These are phyloP conservation scores for Drosophila nr. fundita DNA, from an alignment of 2,888 invertebrate genomes.

Conservation along the genomic window DNA sequence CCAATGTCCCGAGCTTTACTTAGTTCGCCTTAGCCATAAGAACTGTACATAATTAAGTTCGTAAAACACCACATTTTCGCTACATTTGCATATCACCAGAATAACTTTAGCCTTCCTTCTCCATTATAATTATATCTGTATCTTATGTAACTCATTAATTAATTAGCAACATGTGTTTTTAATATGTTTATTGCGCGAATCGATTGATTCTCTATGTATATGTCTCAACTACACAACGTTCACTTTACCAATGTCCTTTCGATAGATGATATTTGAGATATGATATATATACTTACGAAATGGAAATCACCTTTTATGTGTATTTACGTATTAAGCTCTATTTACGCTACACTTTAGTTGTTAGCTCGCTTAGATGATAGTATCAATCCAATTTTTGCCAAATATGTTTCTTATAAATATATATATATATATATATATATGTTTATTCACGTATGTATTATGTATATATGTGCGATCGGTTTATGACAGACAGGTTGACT, in stretches of 20 bases:
- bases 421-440: constrained; percentile 31
- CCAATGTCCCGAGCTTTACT: constrained; percentile 49
- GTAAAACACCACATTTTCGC: constrained; percentile 14
- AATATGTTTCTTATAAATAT: constrained; percentile 68
- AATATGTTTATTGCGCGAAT: constrained; percentile 39
- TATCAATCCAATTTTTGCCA: constrained; percentile 76
- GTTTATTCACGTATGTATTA: constrained; percentile 20
- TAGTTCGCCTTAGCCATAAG: constrained; percentile 58
- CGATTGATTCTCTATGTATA: constrained; percentile 17
- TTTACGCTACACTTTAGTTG: constrained; percentile 45
- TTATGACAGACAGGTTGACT: constrained; percentile 11
- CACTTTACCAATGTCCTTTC: constrained; percentile 15
- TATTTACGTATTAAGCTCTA: constrained; percentile 32
- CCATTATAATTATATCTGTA: not conserved
- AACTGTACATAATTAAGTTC: constrained; percentile 69
- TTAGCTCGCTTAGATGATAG: constrained; percentile 54
- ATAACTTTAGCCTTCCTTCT: constrained; percentile 8
- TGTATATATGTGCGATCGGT: constrained; percentile 24
- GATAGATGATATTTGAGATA: constrained; percentile 17
- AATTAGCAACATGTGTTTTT: constrained; percentile 43
- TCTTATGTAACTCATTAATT: constrained; percentile 7
- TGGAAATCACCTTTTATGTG: constrained; percentile 10
- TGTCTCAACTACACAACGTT: constrained; percentile 26
- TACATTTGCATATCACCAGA: constrained; percentile 41
- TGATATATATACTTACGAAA: constrained; percentile 23